Percentiles rank a stretch among this genome's conserved stretches.
phyloP scores from a whole-genome alignment of 1,140 invertebrate genomes.

The Anastatus disparis region DNA sequence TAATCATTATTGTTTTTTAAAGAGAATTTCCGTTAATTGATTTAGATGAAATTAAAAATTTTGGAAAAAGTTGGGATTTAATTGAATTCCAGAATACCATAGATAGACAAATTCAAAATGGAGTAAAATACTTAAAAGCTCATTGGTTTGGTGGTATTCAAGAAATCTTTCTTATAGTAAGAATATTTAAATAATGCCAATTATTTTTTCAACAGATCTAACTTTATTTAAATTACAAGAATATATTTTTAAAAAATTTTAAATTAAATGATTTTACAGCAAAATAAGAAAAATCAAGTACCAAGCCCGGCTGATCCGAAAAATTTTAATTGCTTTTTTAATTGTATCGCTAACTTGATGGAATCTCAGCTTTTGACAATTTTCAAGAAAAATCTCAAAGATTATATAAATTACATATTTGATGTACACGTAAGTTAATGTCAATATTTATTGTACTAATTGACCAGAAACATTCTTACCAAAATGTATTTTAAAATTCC shows the following conservation, averaged over 20 bases:
- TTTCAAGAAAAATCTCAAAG: constrained; percentile 79
- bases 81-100: constrained; percentile 69
- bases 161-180: constrained; percentile 67
- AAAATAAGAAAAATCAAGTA: constrained; percentile 80
- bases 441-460: neutral
- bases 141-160: constrained; percentile 74
- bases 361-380: constrained; percentile 84
- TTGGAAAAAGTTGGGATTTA: constrained; percentile 71
- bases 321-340: constrained; percentile 83
- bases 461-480: neutral
- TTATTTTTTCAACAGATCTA: neutral
- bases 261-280: constrained; percentile 62
- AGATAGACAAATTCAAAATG: constrained; percentile 71
- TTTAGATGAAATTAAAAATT: constrained; percentile 59
- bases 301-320: constrained; percentile 77
- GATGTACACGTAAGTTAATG: constrained; percentile 73
- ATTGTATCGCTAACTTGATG: constrained; percentile 87
- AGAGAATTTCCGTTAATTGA: constrained; percentile 57
- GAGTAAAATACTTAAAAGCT: constrained; percentile 68
- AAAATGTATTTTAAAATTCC: neutral
- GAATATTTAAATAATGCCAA: constrained; percentile 1
- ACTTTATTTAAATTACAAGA: neutral
- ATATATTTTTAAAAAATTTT: constrained; percentile 2
- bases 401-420: constrained; percentile 80
- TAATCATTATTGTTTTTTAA: constrained; percentile 18